These are phyloP conservation scores for Neoniphon sammara DNA, from an alignment of 2,797 vertebrate genomes.

Conservation along the genomic window DNA sequence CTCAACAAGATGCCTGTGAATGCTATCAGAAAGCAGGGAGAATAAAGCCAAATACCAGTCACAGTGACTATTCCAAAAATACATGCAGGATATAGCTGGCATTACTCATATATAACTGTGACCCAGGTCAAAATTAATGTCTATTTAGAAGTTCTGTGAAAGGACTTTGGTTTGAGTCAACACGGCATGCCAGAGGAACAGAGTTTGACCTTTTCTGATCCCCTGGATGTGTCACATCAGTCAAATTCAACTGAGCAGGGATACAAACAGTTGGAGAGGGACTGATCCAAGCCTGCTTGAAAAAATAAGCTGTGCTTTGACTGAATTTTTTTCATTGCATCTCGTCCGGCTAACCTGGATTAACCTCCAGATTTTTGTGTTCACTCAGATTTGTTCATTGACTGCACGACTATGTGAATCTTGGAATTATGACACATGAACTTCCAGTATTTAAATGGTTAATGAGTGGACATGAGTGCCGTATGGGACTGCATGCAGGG, in stretches of 20 bases:
- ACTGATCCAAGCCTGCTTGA: neutral
- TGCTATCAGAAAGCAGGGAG: conserved; percentile 29
- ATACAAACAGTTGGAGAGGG: neutral
- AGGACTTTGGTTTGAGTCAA: conserved; percentile 7
- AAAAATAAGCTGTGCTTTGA: conserved; percentile 1
- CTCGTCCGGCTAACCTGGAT: neutral
- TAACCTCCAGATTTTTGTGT: neutral
- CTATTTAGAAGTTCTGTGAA: neutral
- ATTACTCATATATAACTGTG: neutral
- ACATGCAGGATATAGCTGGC: neutral
- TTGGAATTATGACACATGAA: no score
- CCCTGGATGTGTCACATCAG: conserved; percentile 1
- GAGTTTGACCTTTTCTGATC: neutral
- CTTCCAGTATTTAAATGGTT: no score
- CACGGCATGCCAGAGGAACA: conserved; percentile 11
- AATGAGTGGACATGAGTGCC: no score
- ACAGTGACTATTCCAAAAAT: neutral
- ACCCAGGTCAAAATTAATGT: neutral
- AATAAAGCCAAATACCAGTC: neutral
- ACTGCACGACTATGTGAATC: neutral
- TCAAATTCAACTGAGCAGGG: conserved; percentile 15
- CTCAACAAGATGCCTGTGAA: conserved; percentile 24
- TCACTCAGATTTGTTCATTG: neutral
- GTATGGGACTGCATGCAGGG: neutral
- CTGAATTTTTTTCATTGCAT: neutral